Base-by-base conservation (phyloP, 2,888 invertebrate species). In the Xanthia icteritia region DNA sequence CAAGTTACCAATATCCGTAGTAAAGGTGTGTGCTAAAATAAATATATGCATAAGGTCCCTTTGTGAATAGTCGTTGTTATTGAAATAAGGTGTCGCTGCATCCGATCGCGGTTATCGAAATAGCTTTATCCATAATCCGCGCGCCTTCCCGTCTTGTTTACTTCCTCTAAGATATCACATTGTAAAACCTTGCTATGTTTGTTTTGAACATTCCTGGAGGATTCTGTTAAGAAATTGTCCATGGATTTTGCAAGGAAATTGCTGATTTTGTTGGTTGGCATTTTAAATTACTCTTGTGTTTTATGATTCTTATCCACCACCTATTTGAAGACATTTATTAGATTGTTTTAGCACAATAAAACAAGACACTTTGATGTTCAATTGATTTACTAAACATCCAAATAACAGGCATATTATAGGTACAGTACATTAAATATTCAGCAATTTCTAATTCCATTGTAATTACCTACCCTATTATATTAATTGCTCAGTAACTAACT, bases 31-130 rank as follows among this genome's bases (percentile, higher is more conserved):
- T 88, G 90, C 91, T 92, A 91, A 90, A 92, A 90, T 91, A 91
- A 91, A 93, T 91, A 91, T 91, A 91, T 89, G 89, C 88, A 89
- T 89, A 92, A 90, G 90, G 88, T 91, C 91, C 92, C 91, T 93
- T 92, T 91, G 92, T 91, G 91, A 89, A 86, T 88, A 88, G 91
- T 90, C 93, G 92, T 94, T 94, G 94, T 93, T 94, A 95, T 95
- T 95, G 95, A 95, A 94, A 94, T 94, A 94, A 94, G 94, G 92
- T 91, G 92, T 85, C 85, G 89, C 89, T 89, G 90, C 92, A 93
- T 92, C 93, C 93, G 92, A 91, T 91, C 90, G 86, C 88, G 89
- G 92, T 93, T 94, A 92, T 93, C 93, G 94, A 91, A 92, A 91
- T 90, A 88, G 91, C 93, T 93, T 91, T 91, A 92, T 93, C 91